These are phyloP conservation scores for Caenorhabditis becei DNA, from an alignment of 2,888 invertebrate genomes.

Conservation along the genomic window DNA sequence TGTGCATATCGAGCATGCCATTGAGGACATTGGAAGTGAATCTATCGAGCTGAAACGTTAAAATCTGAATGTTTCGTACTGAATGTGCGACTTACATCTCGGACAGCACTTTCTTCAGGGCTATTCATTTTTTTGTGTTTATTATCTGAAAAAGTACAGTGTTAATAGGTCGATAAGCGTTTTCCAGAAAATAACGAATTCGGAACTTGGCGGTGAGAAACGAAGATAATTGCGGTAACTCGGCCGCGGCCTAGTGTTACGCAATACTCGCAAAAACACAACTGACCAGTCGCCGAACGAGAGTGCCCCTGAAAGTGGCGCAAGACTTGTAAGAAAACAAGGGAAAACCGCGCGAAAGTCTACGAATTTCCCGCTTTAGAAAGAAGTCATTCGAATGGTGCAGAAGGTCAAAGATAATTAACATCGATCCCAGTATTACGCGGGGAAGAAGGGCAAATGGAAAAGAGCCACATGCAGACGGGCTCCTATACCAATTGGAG, in stretches of 20 bases:
- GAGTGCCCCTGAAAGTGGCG: neutral
- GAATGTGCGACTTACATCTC: conserved; percentile 24
- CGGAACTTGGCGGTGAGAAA: neutral
- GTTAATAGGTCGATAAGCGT: neutral
- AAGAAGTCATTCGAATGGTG: no score
- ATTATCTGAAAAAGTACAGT: conserved; percentile 4
- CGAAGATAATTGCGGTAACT: neutral
- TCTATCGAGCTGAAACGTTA: conserved; percentile 15
- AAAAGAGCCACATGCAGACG: neutral
- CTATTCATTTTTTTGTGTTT: conserved; percentile 30
- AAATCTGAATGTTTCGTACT: neutral
- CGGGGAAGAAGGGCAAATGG: neutral
- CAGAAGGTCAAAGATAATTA: neutral
- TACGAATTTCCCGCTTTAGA: no score
- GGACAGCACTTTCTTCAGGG: conserved; percentile 44
- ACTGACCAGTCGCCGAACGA: no score
- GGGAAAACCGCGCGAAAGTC: no score
- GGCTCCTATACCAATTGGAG: neutral
- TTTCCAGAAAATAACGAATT: neutral
- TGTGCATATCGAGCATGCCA: conserved; percentile 30
- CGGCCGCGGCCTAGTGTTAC: conserved; percentile 6
- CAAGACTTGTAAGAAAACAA: neutral
- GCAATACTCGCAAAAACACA: neutral
- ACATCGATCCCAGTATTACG: conserved; percentile 1
- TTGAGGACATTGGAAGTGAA: conserved; percentile 21